A percentile compares a stretch with the other conserved stretches of the same genome.
These are phyloP conservation scores for Drosophila prolongata DNA, from an alignment of 2,888 invertebrate genomes.

Conservation along the genomic window DNA sequence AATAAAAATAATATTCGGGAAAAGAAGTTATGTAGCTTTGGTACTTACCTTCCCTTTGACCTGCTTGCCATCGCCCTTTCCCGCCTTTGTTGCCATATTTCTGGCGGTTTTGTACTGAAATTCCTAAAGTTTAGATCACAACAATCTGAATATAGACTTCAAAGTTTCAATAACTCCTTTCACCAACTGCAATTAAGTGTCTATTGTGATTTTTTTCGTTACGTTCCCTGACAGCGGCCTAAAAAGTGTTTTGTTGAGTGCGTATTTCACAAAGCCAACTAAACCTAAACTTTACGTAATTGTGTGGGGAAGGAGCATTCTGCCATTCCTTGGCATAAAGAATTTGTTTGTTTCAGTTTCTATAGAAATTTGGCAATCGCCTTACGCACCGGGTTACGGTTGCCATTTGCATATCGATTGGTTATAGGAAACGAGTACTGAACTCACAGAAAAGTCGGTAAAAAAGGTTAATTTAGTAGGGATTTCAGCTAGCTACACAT, in stretches of 20 bases:
- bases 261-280: conserved; percentile 44
- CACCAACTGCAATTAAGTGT: conserved; percentile 1
- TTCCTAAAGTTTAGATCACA: not conserved
- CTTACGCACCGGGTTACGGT: conserved; percentile 45
- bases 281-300: conserved; percentile 62
- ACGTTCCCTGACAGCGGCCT: conserved; percentile 36
- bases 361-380: conserved; percentile 64
- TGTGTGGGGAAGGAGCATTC: conserved; percentile 16
- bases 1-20: conserved; percentile 16
- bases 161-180: not conserved
- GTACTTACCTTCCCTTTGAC: conserved; percentile 45
- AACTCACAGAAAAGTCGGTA: not conserved
- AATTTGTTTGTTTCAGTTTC: conserved; percentile 73
- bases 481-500: not conserved
- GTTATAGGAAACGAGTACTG: not conserved
- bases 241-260: conserved; percentile 37
- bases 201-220: conserved; percentile 28
- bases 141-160: not conserved
- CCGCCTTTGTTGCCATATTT: conserved; percentile 48
- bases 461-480: not conserved
- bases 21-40: not conserved
- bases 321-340: conserved; percentile 2
- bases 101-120: not conserved
- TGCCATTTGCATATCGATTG: conserved; percentile 70
- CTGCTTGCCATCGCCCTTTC: conserved; percentile 48